These are phyloP conservation scores for Nyctibius bracteatus DNA, from an alignment of 2,113 vertebrate genomes.

Conservation along the genomic window DNA sequence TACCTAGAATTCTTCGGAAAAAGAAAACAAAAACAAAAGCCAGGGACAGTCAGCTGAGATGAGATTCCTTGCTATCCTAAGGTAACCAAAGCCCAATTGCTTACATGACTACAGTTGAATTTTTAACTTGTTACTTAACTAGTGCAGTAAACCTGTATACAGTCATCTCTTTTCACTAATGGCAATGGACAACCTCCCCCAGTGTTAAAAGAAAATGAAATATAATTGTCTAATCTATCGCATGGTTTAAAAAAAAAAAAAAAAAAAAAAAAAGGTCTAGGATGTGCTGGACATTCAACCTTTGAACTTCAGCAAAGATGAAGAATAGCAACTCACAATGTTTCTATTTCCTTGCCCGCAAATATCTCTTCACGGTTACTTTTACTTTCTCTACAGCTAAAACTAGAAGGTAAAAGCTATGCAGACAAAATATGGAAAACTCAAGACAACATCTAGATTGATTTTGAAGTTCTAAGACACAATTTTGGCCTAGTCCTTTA, in stretches of 20 bases:
- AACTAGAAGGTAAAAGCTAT: background rate
- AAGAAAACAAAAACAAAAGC: background rate
- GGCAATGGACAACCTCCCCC: background rate
- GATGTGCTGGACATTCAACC: background rate
- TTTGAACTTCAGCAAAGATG: background rate
- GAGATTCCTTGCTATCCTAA: background rate
- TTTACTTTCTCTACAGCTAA: background rate
- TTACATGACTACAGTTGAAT: background rate
- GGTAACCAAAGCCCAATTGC: background rate
- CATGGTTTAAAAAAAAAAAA: background rate
- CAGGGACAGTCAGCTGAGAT: background rate
- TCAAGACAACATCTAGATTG: background rate
- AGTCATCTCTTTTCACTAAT: background rate
- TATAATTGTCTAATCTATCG: background rate
- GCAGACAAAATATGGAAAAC: background rate
- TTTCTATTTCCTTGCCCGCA: background rate
- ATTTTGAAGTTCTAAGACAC: background rate
- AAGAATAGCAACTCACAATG: background rate
- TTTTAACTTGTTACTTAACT: background rate
- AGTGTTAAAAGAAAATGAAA: background rate
- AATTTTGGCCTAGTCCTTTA: conserved; percentile 6
- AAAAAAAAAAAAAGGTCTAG: background rate
- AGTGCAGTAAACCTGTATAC: background rate
- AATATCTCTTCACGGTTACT: background rate
- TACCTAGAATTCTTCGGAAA: conserved; percentile 88